Evolutionary conservation across 1,140 invertebrate genomes (phyloP), one percentile per base, ranked within the genome.

Genomic region (Thaumetopoea pityocampa): DNA sequence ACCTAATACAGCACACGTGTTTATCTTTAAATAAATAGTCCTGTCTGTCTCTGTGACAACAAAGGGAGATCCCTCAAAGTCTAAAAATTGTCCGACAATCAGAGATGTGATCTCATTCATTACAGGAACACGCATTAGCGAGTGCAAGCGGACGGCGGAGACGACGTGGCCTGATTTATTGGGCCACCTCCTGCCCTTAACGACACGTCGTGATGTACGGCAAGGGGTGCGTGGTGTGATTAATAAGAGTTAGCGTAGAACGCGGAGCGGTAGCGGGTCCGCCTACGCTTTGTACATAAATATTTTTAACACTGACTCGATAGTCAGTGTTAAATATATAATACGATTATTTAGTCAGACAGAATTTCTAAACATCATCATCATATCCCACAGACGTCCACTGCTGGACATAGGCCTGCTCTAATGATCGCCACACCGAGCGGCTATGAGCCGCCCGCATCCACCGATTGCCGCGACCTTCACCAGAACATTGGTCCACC

Each of bases 121-220:
- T 78, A 76, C 53, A 55, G 47, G 42, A 40, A 53, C 53, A 64
- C 65, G 67, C 72, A 79, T 76, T 81, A 81, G 73, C 45, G 67
- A 55, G 51, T 62, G 72, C 62, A 67, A 57, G 63, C 65, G 70
- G 67, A 63, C 67, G 47, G 63, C 70, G 63, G 46, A 78, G 74
- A 79, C 74, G 74, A 79, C 72, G 66, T 57, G 44, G 34, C 64
- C 70, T 76, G 78, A 82, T 82, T 78, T 82, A 82, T 82, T 51
- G 73, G 68, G 64, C 78, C 78, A 79, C 78, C 72, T 76, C 63
- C 74, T 82, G 78, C 72, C 78, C 78, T 76, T 79, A 82, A 81
- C 77, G 77, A 81, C 77, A 78, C 59, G 40, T 59, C 32, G 73
- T 81, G 73, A 81, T 82, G 67, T 72, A 79, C 71, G 63, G 64